A percentile compares a stretch with the other conserved stretches of the same genome.
phyloP scores from a whole-genome alignment of 2,113 vertebrate genomes.

The Pseudorectes ferrugineus region DNA sequence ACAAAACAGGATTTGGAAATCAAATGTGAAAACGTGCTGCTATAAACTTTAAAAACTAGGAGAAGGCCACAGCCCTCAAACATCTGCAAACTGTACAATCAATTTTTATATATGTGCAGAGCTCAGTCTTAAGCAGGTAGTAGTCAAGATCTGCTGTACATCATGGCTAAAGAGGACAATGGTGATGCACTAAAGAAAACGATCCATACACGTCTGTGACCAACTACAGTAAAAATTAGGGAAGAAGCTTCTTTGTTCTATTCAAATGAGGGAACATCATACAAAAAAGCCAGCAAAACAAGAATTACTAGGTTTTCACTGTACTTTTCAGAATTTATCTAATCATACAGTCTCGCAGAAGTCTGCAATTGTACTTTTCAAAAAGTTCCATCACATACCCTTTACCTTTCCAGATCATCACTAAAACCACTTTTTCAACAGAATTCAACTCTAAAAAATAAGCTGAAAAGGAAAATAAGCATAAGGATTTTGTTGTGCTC shows the following conservation, averaged over 20 bases:
- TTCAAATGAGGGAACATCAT: background rate
- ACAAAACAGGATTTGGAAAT: background rate
- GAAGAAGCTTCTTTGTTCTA: constrained; percentile 31
- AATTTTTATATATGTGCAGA: constrained; percentile 19
- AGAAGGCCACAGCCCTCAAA: constrained; percentile 6
- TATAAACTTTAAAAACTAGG: constrained; percentile 24
- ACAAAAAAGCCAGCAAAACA: constrained; percentile 13
- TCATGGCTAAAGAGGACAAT: constrained; percentile 1
- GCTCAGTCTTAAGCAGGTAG: background rate
- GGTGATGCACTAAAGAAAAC: background rate
- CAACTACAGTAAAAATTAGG: constrained; percentile 35
- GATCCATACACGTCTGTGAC: background rate
- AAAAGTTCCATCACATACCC: background rate
- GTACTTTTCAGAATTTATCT: constrained; percentile 24
- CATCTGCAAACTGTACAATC: constrained; percentile 30
- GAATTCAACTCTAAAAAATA: background rate
- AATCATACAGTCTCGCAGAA: background rate
- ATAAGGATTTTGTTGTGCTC: background rate
- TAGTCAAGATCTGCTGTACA: constrained; percentile 40
- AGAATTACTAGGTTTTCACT: background rate
- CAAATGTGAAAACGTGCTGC: constrained; percentile 16
- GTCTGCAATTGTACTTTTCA: background rate
- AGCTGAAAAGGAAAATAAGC: background rate
- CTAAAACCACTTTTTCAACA: background rate
- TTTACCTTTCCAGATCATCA: background rate